Percentiles rank a stretch among this genome's conserved stretches.
Evolutionary conservation across 1,140 invertebrate species (phyloP).

Genomic region (Pseudomyrmex dendroicus): DNA sequence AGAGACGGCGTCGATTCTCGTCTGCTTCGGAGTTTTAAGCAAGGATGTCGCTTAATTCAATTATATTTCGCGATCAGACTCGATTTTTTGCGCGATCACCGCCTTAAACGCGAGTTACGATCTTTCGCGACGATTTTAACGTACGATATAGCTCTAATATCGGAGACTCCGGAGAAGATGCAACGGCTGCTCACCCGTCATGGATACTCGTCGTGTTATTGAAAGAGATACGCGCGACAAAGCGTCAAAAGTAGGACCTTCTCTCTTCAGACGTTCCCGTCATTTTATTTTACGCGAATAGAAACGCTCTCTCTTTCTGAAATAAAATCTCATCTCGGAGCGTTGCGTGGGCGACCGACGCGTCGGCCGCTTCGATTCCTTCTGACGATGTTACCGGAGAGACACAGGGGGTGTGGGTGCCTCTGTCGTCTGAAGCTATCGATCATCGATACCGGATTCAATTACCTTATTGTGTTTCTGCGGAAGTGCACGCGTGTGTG

Average conservation of each 20-base stretch:
- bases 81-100: too few species aligned
- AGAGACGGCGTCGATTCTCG: too few species aligned
- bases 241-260: slow-evolving; percentile 39
- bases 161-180: background rate
- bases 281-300: slow-evolving; percentile 49
- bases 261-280: slow-evolving; percentile 1
- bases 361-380: slow-evolving; percentile 59
- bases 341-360: slow-evolving; percentile 64
- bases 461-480: slow-evolving; percentile 70
- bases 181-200: background rate
- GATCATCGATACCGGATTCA: slow-evolving; percentile 74
- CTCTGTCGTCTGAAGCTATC: slow-evolving; percentile 68
- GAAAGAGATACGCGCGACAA: slow-evolving; percentile 18
- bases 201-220: background rate
- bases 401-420: slow-evolving; percentile 23
- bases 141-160: background rate
- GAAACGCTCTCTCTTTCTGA: slow-evolving; percentile 2
- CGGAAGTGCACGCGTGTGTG: slow-evolving; percentile 54
- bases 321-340: slow-evolving; percentile 54
- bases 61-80: too few species aligned
- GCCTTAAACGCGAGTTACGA: too few species aligned
- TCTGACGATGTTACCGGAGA: slow-evolving; percentile 44
- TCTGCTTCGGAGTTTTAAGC: too few species aligned
- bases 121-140: too few species aligned
- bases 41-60: too few species aligned